These are phyloP conservation scores for Ferdinandea cuprea DNA, from an alignment of 2,888 invertebrate species.

Conservation along the genomic window DNA sequence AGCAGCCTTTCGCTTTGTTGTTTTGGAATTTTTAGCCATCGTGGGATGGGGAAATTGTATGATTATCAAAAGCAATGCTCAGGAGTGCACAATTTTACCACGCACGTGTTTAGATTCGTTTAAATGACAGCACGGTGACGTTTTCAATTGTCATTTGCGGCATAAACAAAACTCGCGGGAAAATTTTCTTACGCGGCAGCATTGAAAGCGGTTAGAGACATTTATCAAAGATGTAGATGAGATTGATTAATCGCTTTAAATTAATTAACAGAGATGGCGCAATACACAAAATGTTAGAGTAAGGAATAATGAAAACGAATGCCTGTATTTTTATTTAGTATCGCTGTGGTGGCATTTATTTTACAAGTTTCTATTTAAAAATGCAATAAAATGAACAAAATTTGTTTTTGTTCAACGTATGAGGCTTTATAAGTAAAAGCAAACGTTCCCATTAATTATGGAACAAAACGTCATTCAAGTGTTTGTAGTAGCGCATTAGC, in stretches of 20 bases:
- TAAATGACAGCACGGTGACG: slow-evolving; percentile 6
- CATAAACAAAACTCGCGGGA: slow-evolving; percentile 40
- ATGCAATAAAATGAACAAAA: no score
- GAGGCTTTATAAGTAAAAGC: no score
- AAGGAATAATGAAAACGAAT: no score
- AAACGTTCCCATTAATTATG: no score
- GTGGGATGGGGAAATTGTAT: not conserved
- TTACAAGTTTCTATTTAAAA: no score
- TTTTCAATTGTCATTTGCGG: slow-evolving; percentile 34
- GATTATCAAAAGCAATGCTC: slow-evolving; percentile 17
- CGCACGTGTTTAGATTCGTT: slow-evolving; percentile 59
- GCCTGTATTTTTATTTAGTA: no score
- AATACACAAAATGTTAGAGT: not conserved
- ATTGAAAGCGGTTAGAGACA: not conserved
- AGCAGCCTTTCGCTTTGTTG: slow-evolving; percentile 72
- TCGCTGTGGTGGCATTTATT: no score
- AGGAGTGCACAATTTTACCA: not conserved
- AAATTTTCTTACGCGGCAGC: not conserved
- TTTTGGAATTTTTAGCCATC: slow-evolving; percentile 66
- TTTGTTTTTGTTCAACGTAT: no score
- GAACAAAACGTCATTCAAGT: no score
- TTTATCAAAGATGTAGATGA: not conserved
- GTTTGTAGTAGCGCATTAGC: no score
- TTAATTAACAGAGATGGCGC: slow-evolving; percentile 9
- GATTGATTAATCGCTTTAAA: not conserved